These are phyloP conservation scores for Leptobrachium ailaonicum DNA, from an alignment of 2,113 vertebrate genomes.

Conservation along the genomic window DNA sequence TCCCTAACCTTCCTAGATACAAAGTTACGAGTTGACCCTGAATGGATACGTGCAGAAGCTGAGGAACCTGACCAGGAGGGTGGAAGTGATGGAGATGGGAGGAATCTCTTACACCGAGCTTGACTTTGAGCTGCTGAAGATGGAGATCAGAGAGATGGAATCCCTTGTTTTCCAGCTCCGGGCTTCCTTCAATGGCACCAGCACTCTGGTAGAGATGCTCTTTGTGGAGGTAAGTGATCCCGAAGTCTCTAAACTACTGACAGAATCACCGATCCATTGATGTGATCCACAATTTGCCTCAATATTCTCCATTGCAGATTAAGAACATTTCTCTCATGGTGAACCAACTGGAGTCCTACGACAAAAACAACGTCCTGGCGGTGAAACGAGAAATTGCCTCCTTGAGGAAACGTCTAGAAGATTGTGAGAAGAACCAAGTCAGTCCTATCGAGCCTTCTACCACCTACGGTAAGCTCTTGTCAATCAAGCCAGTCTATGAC, in stretches of 20 bases:
- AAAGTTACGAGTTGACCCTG: constrained; percentile 24
- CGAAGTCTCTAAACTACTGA: neutral
- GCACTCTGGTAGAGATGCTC: constrained; percentile 55
- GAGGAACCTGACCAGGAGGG: constrained; percentile 67
- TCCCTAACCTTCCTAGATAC: neutral
- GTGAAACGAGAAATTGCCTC: constrained; percentile 66
- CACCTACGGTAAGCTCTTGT: constrained; percentile 21
- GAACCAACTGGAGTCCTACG: constrained; percentile 68
- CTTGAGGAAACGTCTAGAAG: constrained; percentile 69
- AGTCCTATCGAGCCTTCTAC: neutral
- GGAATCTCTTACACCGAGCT: constrained; percentile 60
- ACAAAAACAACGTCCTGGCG: constrained; percentile 67
- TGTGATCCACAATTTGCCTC: neutral
- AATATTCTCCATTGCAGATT: constrained; percentile 57
- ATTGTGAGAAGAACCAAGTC: constrained; percentile 57
- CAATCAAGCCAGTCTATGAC: too few species aligned
- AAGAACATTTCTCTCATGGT: constrained; percentile 69
- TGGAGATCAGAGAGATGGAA: constrained; percentile 69
- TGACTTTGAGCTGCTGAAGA: constrained; percentile 56
- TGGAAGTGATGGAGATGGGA: constrained; percentile 72
- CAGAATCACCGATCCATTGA: neutral
- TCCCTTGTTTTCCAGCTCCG: constrained; percentile 64
- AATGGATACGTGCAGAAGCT: constrained; percentile 60
- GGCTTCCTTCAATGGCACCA: constrained; percentile 58
- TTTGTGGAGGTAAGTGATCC: constrained; percentile 58